Conservation (phyloP, 2,797 vertebrate species). For the Antennarius maculatus region DNA sequence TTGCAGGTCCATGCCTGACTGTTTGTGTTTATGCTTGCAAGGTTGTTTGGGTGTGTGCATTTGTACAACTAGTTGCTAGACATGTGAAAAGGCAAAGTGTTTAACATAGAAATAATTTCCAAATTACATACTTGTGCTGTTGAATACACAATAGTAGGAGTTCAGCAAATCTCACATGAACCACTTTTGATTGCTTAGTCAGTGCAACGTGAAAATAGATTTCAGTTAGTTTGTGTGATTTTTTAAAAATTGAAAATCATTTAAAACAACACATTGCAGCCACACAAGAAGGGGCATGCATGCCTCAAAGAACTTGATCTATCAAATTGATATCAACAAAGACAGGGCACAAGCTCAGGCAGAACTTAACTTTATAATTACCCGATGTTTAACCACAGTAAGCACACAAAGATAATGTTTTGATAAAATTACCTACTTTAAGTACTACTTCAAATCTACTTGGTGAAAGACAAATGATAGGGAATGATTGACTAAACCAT, state of each 20-base stretch:
- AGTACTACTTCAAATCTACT: not conserved
- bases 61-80: conserved; percentile 71
- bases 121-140: conserved; percentile 50
- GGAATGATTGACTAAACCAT: not conserved
- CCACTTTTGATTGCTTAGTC: conserved; percentile 57
- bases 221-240: conserved; percentile 32
- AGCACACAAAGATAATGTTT: conserved; percentile 21
- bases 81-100: conserved; percentile 72
- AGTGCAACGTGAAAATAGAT: conserved; percentile 65
- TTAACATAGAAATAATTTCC: conserved; percentile 71
- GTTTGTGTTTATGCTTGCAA: conserved; percentile 51
- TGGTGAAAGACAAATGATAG: no score
- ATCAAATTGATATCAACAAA: conserved; percentile 38
- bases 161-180: conserved; percentile 68
- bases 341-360: conserved; percentile 17
- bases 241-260: conserved; percentile 14
- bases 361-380: conserved; percentile 32
- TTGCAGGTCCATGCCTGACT: conserved; percentile 54
- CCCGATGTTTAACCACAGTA: conserved; percentile 22
- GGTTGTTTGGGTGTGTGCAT: conserved; percentile 62
- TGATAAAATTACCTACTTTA: conserved; percentile 18
- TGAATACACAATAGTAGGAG: conserved; percentile 67
- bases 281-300: conserved; percentile 21
- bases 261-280: conserved; percentile 54
- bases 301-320: conserved; percentile 37